These are phyloP conservation scores for Empidonax traillii DNA, from an alignment of 2,113 vertebrate genomes.

Conservation along the genomic window DNA sequence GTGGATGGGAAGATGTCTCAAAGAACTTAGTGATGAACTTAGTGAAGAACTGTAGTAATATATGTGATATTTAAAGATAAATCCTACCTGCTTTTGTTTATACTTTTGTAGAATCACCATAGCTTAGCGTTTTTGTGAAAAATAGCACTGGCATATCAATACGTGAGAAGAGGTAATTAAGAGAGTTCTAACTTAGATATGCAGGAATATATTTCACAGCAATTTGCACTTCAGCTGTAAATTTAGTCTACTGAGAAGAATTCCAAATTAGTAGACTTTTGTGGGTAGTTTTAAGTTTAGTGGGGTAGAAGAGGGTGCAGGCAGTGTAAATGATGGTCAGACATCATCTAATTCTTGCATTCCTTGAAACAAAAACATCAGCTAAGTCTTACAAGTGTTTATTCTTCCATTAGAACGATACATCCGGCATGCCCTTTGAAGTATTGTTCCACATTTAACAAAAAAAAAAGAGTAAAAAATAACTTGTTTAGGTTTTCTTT, in stretches of 20 bases:
- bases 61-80: not conserved
- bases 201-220: not conserved
- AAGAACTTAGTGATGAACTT: not conserved
- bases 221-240: not conserved
- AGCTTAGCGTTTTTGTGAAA: not conserved
- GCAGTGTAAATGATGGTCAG: not conserved
- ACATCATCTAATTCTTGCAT: not conserved
- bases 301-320: not conserved
- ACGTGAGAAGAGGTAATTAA: not conserved
- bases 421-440: not conserved
- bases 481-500: not conserved
- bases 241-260: not conserved
- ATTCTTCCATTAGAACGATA: not conserved
- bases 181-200: not conserved
- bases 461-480: not conserved
- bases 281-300: not conserved
- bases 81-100: not conserved
- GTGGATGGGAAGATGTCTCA: not conserved
- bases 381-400: not conserved
- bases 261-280: not conserved
- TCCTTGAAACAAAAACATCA: not conserved
- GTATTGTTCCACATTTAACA: not conserved
- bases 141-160: not conserved
- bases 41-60: not conserved
- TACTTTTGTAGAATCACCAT: not conserved